phyloP scores from a whole-genome alignment of 2,888 invertebrate genomes.

The Lycocerus yunnanus region DNA sequence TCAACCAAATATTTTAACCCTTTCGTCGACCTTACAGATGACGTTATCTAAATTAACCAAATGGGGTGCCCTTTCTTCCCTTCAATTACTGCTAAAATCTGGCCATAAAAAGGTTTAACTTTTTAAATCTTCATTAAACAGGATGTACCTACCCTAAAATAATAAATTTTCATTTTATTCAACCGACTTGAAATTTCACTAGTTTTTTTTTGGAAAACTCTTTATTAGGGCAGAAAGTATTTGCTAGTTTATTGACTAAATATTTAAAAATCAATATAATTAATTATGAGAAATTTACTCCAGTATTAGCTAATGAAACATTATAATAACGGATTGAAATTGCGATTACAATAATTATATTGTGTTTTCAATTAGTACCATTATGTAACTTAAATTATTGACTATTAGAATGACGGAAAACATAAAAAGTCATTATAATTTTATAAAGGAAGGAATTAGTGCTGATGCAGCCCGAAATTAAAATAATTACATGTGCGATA shows the following conservation, averaged over 20 bases:
- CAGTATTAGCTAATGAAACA: not conserved
- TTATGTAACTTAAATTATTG: not conserved
- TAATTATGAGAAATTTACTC: not conserved
- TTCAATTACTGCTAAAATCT: not conserved
- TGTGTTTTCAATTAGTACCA: not conserved
- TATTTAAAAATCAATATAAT: not conserved
- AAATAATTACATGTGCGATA: not conserved
- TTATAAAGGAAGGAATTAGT: not conserved
- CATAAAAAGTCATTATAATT: not conserved
- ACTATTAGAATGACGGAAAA: not conserved
- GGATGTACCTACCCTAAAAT: not conserved
- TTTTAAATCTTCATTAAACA: not conserved
- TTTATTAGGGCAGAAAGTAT: too few relatives aligned
- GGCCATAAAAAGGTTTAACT: not conserved
- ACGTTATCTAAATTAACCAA: not conserved
- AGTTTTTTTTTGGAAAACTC: too few relatives aligned
- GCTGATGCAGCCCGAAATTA: not conserved
- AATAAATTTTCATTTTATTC: not conserved
- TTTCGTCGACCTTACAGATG: not conserved
- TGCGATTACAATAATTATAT: not conserved
- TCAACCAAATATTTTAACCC: not conserved
- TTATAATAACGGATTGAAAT: not conserved
- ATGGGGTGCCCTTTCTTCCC: not conserved
- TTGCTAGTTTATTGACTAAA: not conserved
- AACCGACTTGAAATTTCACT: not conserved